A percentile compares a stretch with the other conserved stretches of the same genome.
phyloP scores from a whole-genome alignment of 2,113 vertebrate genomes.

The Colinus virginianus region DNA sequence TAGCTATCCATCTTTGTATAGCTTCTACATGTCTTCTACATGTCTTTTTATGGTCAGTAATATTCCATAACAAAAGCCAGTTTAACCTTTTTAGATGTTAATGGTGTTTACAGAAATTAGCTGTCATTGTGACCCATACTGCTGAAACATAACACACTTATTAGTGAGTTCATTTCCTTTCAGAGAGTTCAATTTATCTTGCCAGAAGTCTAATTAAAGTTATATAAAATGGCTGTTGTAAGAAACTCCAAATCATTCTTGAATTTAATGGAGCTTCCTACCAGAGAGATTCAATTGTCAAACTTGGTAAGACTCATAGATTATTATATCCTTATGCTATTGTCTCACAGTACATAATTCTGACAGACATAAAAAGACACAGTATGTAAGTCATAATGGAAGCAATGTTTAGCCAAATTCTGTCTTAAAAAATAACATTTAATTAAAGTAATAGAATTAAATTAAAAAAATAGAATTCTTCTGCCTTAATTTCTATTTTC shows the following conservation, averaged over 20 bases:
- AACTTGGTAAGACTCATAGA: background rate
- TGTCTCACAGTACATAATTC: background rate
- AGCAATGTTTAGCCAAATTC: background rate
- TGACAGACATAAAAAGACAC: background rate
- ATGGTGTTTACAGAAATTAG: background rate
- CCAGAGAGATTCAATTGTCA: background rate
- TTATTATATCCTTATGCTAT: background rate
- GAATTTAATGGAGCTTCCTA: background rate
- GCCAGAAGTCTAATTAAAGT: background rate
- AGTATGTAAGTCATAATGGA: background rate
- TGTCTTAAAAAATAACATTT: background rate
- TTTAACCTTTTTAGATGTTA: background rate
- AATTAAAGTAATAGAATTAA: background rate
- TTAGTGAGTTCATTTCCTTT: background rate
- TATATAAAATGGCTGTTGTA: background rate
- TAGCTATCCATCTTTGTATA: background rate
- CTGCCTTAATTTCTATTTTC: background rate
- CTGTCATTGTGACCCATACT: background rate
- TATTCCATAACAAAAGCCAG: background rate
- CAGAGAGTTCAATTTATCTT: background rate
- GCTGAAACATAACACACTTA: background rate
- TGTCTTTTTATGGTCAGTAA: fast-evolving
- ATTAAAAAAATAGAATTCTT: background rate
- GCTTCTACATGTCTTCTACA: background rate
- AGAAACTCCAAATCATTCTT: background rate